Percentiles rank a stretch among this genome's conserved stretches.
These are phyloP conservation scores for Scrobipalpa atriplicella DNA, from an alignment of 2,888 invertebrate genomes.

Conservation along the genomic window DNA sequence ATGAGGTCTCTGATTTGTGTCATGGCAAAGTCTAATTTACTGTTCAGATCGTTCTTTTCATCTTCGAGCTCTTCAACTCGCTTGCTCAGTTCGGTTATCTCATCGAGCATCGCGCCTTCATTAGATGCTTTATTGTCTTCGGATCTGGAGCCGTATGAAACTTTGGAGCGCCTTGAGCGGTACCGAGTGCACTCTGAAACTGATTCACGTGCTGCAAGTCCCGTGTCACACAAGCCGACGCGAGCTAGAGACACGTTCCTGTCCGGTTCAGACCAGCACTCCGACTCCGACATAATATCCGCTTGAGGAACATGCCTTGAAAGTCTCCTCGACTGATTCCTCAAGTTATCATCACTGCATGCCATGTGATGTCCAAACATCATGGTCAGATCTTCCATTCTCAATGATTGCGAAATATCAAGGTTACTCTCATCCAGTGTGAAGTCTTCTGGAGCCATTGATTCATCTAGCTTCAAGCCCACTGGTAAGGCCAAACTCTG, in stretches of 20 bases:
- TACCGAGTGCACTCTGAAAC: constrained; percentile 62
- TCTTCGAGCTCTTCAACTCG: constrained; percentile 60
- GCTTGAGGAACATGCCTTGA: constrained; percentile 59
- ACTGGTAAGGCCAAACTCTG: constrained; percentile 77
- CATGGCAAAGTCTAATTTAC: constrained; percentile 61
- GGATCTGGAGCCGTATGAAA: constrained; percentile 70
- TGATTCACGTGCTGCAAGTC: constrained; percentile 54
- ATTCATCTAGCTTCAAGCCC: constrained; percentile 74
- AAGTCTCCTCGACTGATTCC: constrained; percentile 48
- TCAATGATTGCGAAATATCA: constrained; percentile 71
- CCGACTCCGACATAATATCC: constrained; percentile 85
- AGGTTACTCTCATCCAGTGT: constrained; percentile 74
- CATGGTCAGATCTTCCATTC: constrained; percentile 73
- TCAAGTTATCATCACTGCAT: constrained; percentile 58
- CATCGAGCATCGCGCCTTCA: constrained; percentile 81
- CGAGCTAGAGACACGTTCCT: constrained; percentile 90
- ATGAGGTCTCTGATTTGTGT: constrained; percentile 61
- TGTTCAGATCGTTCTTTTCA: constrained; percentile 72
- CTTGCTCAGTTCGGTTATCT: constrained; percentile 68
- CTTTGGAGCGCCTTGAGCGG: constrained; percentile 67
- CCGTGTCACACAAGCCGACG: constrained; percentile 84
- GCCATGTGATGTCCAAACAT: constrained; percentile 75
- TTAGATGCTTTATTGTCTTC: constrained; percentile 75
- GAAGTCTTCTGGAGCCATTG: constrained; percentile 72
- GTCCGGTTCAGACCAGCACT: constrained; percentile 95